These are phyloP conservation scores for Microcebus murinus DNA, from an alignment of 2,113 vertebrate genomes.

Conservation along the genomic window DNA sequence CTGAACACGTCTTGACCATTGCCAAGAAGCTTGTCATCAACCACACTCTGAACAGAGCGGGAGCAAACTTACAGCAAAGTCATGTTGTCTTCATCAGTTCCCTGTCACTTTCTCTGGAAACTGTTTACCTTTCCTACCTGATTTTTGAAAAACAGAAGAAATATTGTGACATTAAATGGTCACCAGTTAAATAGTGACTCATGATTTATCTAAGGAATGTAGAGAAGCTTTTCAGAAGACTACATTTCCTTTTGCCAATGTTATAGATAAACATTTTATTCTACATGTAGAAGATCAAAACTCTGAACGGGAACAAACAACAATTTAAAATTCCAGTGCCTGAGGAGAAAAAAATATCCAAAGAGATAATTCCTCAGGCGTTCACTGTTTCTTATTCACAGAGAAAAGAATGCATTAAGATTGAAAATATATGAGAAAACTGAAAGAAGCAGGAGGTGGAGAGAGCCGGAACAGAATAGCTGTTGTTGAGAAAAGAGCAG, in stretches of 20 bases:
- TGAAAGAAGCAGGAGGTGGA: constrained; percentile 45
- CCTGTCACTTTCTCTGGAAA: not conserved
- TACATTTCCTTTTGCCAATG: not conserved
- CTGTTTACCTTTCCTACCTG: not conserved
- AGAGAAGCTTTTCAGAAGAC: not conserved
- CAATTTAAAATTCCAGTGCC: constrained; percentile 57
- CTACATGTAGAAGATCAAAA: constrained; percentile 56
- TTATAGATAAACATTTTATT: constrained; percentile 55
- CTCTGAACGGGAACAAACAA: constrained; percentile 53
- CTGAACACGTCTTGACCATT: not conserved
- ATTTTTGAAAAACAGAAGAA: constrained; percentile 58
- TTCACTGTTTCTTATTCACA: constrained; percentile 42
- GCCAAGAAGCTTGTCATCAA: not conserved
- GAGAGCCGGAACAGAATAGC: constrained; percentile 40
- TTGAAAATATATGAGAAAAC: constrained; percentile 57
- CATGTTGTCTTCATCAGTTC: not conserved
- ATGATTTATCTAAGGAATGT: not conserved
- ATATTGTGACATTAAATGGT: constrained; percentile 25
- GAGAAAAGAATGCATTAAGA: constrained; percentile 10
- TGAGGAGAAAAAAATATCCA: not conserved
- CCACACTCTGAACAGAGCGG: not conserved
- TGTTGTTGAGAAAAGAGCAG: constrained; percentile 58
- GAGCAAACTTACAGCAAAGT: not conserved
- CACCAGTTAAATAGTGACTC: constrained; percentile 27
- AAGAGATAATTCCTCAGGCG: constrained; percentile 27